Conservation (phyloP, 1,140 invertebrate species). For the Homalodisca vitripennis region DNA sequence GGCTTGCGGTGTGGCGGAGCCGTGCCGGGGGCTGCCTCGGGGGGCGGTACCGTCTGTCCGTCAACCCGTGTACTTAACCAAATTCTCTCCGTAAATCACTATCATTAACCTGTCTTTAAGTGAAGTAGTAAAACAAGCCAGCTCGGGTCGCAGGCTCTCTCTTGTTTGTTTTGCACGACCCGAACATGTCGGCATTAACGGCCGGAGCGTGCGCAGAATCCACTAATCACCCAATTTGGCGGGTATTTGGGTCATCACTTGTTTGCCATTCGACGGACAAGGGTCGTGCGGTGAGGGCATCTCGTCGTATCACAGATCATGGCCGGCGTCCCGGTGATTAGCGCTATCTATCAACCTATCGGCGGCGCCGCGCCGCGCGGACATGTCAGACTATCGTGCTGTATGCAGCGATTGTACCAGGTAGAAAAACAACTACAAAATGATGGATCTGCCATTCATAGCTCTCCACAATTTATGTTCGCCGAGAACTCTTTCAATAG, state of each 20-base stretch:
- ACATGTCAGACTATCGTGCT: too few species aligned
- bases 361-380: too few species aligned
- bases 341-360: conserved; percentile 16
- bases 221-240: conserved; percentile 13
- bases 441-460: too few species aligned
- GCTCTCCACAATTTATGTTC: too few species aligned
- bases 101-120: conserved; percentile 21
- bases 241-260: conserved; percentile 13
- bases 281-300: conserved; percentile 3
- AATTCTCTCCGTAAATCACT: conserved; percentile 15
- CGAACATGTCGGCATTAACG: too few species aligned
- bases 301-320: not conserved
- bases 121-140: conserved; percentile 23
- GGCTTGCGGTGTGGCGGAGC: not conserved
- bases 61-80: conserved; percentile 24
- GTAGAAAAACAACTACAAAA: too few species aligned
- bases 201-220: conserved; percentile 6
- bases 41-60: conserved; percentile 9
- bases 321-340: not conserved
- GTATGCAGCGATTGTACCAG: too few species aligned
- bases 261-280: too few species aligned
- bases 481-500: too few species aligned
- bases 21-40: not conserved
- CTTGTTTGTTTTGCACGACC: conserved; percentile 20
- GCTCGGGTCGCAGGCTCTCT: not conserved